These are phyloP conservation scores for Trichogramma pretiosum DNA, from an alignment of 1,140 invertebrate species.

Conservation along the genomic window DNA sequence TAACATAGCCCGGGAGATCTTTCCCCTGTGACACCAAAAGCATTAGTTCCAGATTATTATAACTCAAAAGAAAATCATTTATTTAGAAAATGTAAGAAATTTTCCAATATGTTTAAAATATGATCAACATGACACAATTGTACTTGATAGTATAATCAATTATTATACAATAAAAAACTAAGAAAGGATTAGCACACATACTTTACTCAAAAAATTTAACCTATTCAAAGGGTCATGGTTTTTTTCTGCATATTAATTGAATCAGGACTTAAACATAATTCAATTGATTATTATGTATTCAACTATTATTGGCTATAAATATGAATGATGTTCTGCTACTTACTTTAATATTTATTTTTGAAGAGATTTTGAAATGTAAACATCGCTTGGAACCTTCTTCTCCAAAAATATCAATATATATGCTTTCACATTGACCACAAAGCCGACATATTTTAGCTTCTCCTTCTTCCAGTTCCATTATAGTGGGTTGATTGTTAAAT, in stretches of 20 bases:
- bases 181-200: background rate
- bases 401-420: slow-evolving; percentile 40
- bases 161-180: background rate
- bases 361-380: slow-evolving; percentile 35
- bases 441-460: slow-evolving; percentile 37
- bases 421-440: slow-evolving; percentile 37
- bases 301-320: background rate
- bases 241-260: background rate
- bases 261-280: background rate
- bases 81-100: no score
- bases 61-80: no score
- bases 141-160: background rate
- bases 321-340: slow-evolving; percentile 22
- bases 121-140: no score
- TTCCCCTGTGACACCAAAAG: no score
- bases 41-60: no score
- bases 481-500: no score
- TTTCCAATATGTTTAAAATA: no score
- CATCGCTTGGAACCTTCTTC: slow-evolving; percentile 36
- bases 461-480: slow-evolving; percentile 38
- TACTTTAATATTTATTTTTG: slow-evolving; percentile 41
- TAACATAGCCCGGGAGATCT: no score
- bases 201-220: background rate
- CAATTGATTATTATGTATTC: background rate
- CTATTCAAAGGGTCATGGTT: background rate